These are phyloP conservation scores for Ormyrus nitidulus DNA, from an alignment of 2,888 invertebrate species.

Conservation along the genomic window DNA sequence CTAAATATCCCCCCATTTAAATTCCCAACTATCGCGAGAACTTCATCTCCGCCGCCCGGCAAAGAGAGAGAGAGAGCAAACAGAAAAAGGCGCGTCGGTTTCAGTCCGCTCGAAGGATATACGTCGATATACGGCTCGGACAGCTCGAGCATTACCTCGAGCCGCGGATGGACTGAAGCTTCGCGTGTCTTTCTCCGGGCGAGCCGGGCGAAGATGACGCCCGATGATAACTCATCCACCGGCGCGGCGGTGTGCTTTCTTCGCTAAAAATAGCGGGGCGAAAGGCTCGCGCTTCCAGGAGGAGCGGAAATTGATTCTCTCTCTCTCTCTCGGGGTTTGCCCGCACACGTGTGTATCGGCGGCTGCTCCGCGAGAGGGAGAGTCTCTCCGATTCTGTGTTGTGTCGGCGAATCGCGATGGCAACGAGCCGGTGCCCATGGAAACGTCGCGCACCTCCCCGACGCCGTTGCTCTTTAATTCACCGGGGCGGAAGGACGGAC, in stretches of 20 bases:
- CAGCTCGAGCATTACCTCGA: no score
- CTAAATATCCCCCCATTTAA: no score
- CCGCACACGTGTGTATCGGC: not conserved
- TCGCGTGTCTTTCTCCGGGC: no score
- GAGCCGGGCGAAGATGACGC: not conserved
- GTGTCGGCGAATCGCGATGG: slow-evolving; percentile 73
- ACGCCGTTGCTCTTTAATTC: slow-evolving; percentile 14
- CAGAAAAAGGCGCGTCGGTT: no score
- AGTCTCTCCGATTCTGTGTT: slow-evolving; percentile 63
- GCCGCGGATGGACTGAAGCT: no score
- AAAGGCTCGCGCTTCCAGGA: not conserved
- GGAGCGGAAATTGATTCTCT: slow-evolving; percentile 51
- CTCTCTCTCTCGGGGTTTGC: not conserved
- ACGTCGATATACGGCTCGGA: no score
- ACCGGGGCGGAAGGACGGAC: slow-evolving; percentile 49
- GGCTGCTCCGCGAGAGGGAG: not conserved
- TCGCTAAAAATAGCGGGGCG: not conserved
- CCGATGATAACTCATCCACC: not conserved
- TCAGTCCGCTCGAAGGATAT: no score
- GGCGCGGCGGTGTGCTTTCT: not conserved
- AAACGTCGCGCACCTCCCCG: slow-evolving; percentile 60
- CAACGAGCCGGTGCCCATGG: slow-evolving; percentile 67
- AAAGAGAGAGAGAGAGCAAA: not conserved
- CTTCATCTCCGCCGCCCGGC: not conserved
- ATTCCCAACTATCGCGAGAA: no score